These are phyloP conservation scores for Lerista edwardsae DNA, from an alignment of 2,797 vertebrate species.

Conservation along the genomic window DNA sequence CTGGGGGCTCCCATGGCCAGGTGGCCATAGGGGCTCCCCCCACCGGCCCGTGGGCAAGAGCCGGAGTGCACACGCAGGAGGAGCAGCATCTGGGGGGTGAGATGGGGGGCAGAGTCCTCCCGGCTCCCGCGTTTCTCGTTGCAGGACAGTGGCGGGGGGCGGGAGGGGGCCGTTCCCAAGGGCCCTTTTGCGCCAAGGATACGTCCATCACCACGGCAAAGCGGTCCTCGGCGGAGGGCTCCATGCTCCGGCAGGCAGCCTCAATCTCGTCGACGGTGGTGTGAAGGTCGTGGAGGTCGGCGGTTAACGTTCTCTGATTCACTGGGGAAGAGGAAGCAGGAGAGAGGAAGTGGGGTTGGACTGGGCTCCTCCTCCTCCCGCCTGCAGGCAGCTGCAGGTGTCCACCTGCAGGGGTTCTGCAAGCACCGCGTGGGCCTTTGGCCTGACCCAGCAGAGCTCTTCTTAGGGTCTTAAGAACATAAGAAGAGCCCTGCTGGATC, in stretches of 20 bases:
- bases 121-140: neutral
- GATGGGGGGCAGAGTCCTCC: neutral
- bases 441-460: too few relatives aligned
- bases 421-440: too few relatives aligned
- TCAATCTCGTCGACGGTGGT: conserved; percentile 91
- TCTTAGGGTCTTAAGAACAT: too few relatives aligned
- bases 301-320: conserved; percentile 89
- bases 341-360: fast-evolving
- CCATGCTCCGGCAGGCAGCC: conserved; percentile 87
- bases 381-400: too few relatives aligned
- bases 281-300: conserved; percentile 92
- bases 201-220: conserved; percentile 92
- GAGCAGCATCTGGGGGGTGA: too few relatives aligned
- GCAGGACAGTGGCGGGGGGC: too few relatives aligned
- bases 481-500: too few relatives aligned
- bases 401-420: too few relatives aligned
- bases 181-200: conserved; percentile 76
- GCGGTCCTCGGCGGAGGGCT: conserved; percentile 87
- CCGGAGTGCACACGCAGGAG: neutral
- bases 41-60: neutral
- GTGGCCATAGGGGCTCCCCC: neutral
- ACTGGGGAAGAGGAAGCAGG: conserved; percentile 72
- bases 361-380: fast-evolving
- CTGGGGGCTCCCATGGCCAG: too few relatives aligned
- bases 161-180: too few relatives aligned